Percentiles rank a stretch among this genome's conserved stretches.
Conservation (phyloP, 2,113 vertebrate species). For the Pelobates fuscus region DNA sequence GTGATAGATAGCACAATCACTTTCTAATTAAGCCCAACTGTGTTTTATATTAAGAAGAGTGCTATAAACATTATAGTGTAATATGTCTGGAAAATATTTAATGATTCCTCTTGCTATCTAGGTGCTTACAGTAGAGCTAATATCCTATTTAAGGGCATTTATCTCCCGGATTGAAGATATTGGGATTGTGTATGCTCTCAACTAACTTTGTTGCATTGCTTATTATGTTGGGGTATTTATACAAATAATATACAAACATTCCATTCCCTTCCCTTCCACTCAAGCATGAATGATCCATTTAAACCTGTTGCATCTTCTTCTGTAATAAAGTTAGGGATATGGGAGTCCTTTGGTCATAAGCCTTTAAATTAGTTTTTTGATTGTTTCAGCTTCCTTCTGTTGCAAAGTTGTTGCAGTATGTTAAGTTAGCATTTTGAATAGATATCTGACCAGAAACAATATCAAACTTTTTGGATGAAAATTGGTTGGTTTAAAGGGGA, state of each 20-base stretch:
- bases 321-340: not conserved
- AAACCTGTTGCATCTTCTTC: not conserved
- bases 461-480: too few relatives aligned
- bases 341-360: not conserved
- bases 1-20: conserved; percentile 64
- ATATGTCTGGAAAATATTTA: conserved; percentile 66
- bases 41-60: conserved; percentile 67
- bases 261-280: not conserved
- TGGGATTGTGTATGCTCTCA: conserved; percentile 58
- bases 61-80: conserved; percentile 66
- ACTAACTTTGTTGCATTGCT: not conserved
- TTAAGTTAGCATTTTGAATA: too few relatives aligned
- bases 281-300: not conserved
- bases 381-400: not conserved
- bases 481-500: too few relatives aligned
- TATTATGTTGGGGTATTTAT: not conserved
- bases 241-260: not conserved
- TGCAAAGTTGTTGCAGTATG: too few relatives aligned
- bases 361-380: not conserved
- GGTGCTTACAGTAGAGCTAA: conserved; percentile 60
- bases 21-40: conserved; percentile 72
- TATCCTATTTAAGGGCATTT: conserved; percentile 54
- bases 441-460: too few relatives aligned
- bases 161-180: not conserved
- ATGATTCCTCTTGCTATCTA: conserved; percentile 61